Conservation (phyloP, 2,888 invertebrate genomes). For the Cheilosia soror region DNA sequence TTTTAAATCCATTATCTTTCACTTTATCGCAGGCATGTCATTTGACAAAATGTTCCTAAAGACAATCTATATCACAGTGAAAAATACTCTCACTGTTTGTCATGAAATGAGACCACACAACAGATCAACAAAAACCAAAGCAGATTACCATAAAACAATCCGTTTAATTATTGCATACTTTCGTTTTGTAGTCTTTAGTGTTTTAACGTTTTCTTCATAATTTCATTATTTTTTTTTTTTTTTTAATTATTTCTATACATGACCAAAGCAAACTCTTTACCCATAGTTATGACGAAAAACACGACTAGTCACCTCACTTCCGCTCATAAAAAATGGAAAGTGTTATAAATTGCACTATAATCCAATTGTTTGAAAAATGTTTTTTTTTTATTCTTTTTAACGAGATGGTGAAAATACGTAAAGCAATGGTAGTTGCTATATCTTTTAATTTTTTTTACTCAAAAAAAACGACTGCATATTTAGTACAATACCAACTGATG, state of each 20-base stretch:
- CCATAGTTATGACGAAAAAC: background rate
- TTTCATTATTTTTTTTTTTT: conserved; percentile 7
- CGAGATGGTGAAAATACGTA: conserved; percentile 36
- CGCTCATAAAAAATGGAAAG: conserved; percentile 66
- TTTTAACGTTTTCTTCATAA: conserved; percentile 25
- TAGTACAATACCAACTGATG: background rate
- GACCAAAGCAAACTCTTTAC: background rate
- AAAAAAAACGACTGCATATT: no score
- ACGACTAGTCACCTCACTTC: conserved; percentile 44
- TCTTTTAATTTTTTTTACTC: no score
- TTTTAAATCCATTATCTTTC: background rate
- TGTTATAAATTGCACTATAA: conserved; percentile 59
- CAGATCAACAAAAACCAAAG: conserved; percentile 7
- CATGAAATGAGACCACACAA: conserved; percentile 39
- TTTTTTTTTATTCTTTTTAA: conserved; percentile 30
- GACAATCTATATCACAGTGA: background rate
- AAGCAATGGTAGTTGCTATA: background rate
- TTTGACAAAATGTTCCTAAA: background rate
- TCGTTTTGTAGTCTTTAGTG: conserved; percentile 45
- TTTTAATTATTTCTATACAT: background rate
- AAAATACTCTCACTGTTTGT: conserved; percentile 39
- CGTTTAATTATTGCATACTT: conserved; percentile 58
- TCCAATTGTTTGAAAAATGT: conserved; percentile 20
- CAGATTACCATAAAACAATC: conserved; percentile 29
- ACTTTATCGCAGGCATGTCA: no score